Evolutionary conservation across 2,888 invertebrate genomes (phyloP), one percentile per base, ranked within the genome.

Genomic region (Melitaea athalia): DNA sequence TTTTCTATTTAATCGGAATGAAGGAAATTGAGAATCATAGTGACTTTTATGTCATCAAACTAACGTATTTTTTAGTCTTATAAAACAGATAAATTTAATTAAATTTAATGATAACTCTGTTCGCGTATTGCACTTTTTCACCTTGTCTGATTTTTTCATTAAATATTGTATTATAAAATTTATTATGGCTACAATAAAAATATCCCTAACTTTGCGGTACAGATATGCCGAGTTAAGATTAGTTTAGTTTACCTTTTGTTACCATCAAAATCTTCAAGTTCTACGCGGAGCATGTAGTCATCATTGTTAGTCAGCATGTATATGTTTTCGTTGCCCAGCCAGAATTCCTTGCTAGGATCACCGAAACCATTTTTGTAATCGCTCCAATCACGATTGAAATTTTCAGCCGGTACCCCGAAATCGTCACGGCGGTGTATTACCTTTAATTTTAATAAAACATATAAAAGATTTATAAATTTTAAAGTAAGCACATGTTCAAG

Each of bases 331-430:
- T 98, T 98, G 63, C 98, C 98, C 38, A 98, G 94, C 98, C 98
- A 98, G 88, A 98, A 97, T 85, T 98, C 98, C 81, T 96, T 96
- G 75, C 95, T 95, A 0, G 97, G 96, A 89, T 98, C 97, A 4
- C 98, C 98, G 82, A 98, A 98, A 0, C 98, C 98, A 81, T 97
- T 97, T 85, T 98, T 97, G 87, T 98, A 98, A 81, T 98, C 97
- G 68, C 96, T 95, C 98, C 98, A 98, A 85, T 98, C 97, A 1
- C 97, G 93, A 86, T 98, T 98, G 91, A 98, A 98, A 85, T 97
- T 98, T 86, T 98, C 98, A 0, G 97, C 94, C 0, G 97, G 97
- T 31, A 97, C 95, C 0, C 97, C 97, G 82, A 95, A 97, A 85
- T 98, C 97, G 81, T 98, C 97, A 70, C 98, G 94, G 24, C 98